Percentiles rank a stretch among this genome's conserved stretches.
Evolutionary conservation across 2,113 vertebrate species (phyloP).

Genomic region (Melanerpes formicivorus): DNA sequence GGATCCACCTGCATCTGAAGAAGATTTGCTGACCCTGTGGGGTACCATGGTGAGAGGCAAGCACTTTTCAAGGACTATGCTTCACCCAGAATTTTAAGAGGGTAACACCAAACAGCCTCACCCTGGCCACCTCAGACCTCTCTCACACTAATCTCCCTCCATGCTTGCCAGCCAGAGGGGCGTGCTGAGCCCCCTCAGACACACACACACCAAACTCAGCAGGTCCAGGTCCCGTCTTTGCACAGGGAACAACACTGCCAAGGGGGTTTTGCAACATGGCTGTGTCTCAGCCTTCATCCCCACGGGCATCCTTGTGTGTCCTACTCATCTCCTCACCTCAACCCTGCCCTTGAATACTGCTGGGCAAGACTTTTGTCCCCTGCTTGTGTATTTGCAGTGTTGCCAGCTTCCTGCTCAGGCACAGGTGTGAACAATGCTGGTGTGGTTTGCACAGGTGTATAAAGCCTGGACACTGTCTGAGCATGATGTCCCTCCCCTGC

Average conservation of each 20-base stretch:
- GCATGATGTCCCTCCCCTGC: not conserved
- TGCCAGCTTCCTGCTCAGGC: fast-evolving
- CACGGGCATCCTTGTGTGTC: fast-evolving
- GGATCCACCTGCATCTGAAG: conserved; percentile 42
- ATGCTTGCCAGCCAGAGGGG: fast-evolving
- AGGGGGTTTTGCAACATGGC: fast-evolving
- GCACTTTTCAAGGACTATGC: not conserved
- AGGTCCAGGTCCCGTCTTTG: not conserved
- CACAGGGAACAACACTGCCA: not conserved
- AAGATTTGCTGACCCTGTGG: not conserved
- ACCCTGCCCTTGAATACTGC: fast-evolving
- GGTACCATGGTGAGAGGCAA: fast-evolving
- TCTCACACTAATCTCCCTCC: not conserved
- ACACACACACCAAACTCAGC: not conserved
- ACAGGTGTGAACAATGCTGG: fast-evolving
- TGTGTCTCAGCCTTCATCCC: not conserved
- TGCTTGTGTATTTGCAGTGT: not conserved
- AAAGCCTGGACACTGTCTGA: not conserved
- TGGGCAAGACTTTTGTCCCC: not conserved
- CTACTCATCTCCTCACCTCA: not conserved
- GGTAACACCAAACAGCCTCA: not conserved
- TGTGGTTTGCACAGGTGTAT: fast-evolving
- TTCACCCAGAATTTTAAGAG: not conserved
- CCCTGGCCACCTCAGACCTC: not conserved
- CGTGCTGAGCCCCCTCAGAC: fast-evolving